A percentile compares a stretch with the other conserved stretches of the same genome.
phyloP scores from a whole-genome alignment of 2,888 invertebrate species.

The Acleris emargana region DNA sequence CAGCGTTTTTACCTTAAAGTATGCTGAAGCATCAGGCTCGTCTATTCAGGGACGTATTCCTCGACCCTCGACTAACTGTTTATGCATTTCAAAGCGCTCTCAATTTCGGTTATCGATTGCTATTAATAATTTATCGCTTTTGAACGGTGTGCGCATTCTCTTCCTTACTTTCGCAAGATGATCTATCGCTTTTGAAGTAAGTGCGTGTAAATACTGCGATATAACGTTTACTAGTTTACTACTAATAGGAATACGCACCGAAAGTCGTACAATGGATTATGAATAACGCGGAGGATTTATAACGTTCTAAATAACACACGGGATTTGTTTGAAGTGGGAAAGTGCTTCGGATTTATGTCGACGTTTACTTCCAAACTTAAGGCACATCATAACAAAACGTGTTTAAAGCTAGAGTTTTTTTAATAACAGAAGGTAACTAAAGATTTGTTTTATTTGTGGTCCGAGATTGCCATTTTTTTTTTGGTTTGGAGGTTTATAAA shows the following conservation, averaged over 20 bases:
- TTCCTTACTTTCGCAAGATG: slow-evolving; percentile 65
- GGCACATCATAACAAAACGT: no score
- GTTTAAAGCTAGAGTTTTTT: no score
- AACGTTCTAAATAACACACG: slow-evolving; percentile 5
- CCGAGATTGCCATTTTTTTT: no score
- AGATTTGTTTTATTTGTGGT: no score
- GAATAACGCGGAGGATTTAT: slow-evolving; percentile 25
- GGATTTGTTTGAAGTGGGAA: slow-evolving; percentile 19
- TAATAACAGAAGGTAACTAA: no score
- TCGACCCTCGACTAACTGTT: slow-evolving; percentile 37
- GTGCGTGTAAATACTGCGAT: slow-evolving; percentile 44
- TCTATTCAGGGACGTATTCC: slow-evolving; percentile 32
- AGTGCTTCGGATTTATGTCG: not conserved
- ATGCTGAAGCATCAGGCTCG: not conserved
- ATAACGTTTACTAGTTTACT: slow-evolving; percentile 29
- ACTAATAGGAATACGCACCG: slow-evolving; percentile 24
- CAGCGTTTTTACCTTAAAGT: no score
- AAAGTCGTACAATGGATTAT: slow-evolving; percentile 29
- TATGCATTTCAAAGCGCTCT: slow-evolving; percentile 59
- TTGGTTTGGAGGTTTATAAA: no score
- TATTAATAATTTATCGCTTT: slow-evolving; percentile 67
- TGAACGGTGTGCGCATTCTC: slow-evolving; percentile 55
- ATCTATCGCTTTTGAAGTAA: slow-evolving; percentile 55
- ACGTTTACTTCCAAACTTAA: not conserved
- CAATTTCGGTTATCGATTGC: slow-evolving; percentile 61